A percentile compares a stretch with the other conserved stretches of the same genome.
Evolutionary conservation across 2,888 invertebrate species (phyloP).

Genomic region (Argyresthia albistria): DNA sequence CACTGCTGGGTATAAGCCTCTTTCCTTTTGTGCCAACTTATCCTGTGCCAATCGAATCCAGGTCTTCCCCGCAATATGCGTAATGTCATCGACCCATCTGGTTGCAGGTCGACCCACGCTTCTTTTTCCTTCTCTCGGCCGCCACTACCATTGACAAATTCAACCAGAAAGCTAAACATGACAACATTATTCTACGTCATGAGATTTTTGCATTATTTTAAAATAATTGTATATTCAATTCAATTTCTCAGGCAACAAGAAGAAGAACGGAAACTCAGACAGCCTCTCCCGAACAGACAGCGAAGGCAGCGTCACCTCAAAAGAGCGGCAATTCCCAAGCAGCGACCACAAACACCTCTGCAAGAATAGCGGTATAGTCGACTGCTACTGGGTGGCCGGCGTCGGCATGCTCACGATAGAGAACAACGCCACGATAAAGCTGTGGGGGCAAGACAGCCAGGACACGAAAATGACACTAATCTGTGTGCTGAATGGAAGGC

Average conservation of each 20-base stretch:
- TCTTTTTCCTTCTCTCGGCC: no score
- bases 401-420: conserved; percentile 50
- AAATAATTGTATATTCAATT: neutral
- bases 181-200: no score
- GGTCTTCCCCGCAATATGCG: no score
- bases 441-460: conserved; percentile 31
- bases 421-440: conserved; percentile 46
- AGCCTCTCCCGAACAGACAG: conserved; percentile 39
- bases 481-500: conserved; percentile 42
- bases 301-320: conserved; percentile 37
- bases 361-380: conserved; percentile 35
- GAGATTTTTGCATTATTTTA: no score
- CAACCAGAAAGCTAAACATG: no score
- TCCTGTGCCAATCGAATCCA: no score
- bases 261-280: conserved; percentile 27
- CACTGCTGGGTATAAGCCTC: no score
- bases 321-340: conserved; percentile 32
- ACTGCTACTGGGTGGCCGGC: conserved; percentile 42
- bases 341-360: conserved; percentile 32
- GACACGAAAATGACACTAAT: conserved; percentile 26
- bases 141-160: no score
- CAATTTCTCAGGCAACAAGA: conserved; percentile 22
- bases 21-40: no score
- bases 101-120: no score
- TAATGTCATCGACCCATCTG: no score